Evolutionary conservation across 2,113 vertebrate genomes (phyloP).

Genomic region (Pterocles gutturalis): DNA sequence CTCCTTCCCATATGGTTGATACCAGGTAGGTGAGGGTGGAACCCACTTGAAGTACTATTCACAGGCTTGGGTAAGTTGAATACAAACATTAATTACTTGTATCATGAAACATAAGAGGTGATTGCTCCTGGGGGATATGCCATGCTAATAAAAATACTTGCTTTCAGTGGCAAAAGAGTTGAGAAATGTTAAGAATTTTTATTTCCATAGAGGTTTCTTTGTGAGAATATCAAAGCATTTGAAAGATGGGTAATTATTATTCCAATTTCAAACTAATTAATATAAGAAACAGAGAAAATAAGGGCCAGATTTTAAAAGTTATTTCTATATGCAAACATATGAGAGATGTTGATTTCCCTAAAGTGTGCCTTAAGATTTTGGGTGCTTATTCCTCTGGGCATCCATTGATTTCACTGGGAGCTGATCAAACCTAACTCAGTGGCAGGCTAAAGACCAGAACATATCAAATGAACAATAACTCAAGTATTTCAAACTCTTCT

Average conservation of each 20-base stretch:
- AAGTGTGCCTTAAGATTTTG: background rate
- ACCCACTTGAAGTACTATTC: constrained; percentile 1
- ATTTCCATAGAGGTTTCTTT: background rate
- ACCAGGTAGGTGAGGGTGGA: background rate
- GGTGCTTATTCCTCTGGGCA: background rate
- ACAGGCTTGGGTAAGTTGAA: background rate
- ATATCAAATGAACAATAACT: background rate
- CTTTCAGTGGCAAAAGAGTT: background rate
- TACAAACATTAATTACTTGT: constrained; percentile 37
- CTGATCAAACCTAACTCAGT: background rate
- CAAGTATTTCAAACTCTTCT: background rate
- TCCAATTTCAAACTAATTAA: background rate
- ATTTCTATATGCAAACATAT: background rate
- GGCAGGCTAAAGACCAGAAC: background rate
- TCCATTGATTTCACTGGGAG: background rate
- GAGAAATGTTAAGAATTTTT: background rate
- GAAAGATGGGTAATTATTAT: background rate
- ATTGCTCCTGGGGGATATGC: background rate
- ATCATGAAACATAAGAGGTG: background rate
- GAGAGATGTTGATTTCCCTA: background rate
- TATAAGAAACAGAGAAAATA: background rate
- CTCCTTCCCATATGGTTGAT: constrained; percentile 50
- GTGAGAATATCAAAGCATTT: background rate
- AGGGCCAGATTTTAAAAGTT: background rate
- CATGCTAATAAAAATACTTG: background rate